Evolutionary conservation across 2,888 invertebrate genomes (phyloP).

Genomic region (Ypsolopha sequella): DNA sequence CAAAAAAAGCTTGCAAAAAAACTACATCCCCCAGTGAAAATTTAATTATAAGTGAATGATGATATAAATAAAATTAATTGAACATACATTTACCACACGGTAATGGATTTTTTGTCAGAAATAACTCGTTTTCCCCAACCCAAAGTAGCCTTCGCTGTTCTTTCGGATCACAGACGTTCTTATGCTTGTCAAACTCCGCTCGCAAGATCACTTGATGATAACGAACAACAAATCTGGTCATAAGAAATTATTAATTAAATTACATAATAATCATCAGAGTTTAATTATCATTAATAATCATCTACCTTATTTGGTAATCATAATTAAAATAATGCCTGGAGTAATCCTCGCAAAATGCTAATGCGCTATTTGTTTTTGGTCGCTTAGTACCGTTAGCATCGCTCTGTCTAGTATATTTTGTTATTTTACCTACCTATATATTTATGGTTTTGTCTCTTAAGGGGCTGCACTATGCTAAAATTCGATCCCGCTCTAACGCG

Average conservation of each 20-base stretch:
- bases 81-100: slow-evolving; percentile 76
- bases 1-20: not conserved
- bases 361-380: too few species aligned
- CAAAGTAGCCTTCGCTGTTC: slow-evolving; percentile 79
- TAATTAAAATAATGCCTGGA: too few species aligned
- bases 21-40: not conserved
- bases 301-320: too few species aligned
- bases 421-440: too few species aligned
- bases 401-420: too few species aligned
- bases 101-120: slow-evolving; percentile 73
- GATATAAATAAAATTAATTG: not conserved
- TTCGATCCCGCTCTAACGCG: too few species aligned
- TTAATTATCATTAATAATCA: not conserved
- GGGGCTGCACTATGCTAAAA: too few species aligned
- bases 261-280: slow-evolving; percentile 3
- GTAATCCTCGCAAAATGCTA: too few species aligned
- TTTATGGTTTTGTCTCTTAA: too few species aligned
- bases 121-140: slow-evolving; percentile 83
- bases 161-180: slow-evolving; percentile 75
- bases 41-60: not conserved
- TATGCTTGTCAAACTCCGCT: slow-evolving; percentile 83
- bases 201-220: slow-evolving; percentile 85
- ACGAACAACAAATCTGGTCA: slow-evolving; percentile 76
- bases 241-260: not conserved
- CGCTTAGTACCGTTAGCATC: too few species aligned